Conservation (phyloP, 1,140 invertebrate species). For the Micrasema minimum region DNA sequence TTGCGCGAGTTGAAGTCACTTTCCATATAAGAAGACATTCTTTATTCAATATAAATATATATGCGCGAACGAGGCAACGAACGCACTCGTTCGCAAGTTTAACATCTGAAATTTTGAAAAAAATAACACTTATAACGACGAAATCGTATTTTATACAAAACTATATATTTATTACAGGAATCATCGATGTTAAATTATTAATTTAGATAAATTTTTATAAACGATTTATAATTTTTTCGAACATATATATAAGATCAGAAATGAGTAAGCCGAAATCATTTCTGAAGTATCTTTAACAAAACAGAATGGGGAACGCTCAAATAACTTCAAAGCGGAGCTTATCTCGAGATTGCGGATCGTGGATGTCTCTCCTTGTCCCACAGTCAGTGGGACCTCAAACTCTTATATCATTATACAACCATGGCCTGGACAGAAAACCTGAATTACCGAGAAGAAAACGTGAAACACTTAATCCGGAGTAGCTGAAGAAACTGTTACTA, state of each 20-base stretch:
- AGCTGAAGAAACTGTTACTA: conserved; percentile 18
- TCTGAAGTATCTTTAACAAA: conserved; percentile 35
- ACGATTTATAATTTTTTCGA: conserved; percentile 37
- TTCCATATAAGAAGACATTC: conserved; percentile 44
- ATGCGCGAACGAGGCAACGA: conserved; percentile 47
- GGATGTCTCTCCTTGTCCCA: conserved; percentile 1
- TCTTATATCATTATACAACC: conserved; percentile 23
- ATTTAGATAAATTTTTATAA: conserved; percentile 49
- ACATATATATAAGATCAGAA: conserved; percentile 39
- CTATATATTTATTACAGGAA: conserved; percentile 55
- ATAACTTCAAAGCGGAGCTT: conserved; percentile 40
- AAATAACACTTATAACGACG: conserved; percentile 54
- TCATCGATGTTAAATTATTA: conserved; percentile 53
- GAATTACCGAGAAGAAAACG: conserved; percentile 15
- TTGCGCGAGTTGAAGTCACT: conserved; percentile 37
- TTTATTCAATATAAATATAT: conserved; percentile 52
- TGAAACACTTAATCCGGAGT: conserved; percentile 23
- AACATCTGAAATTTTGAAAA: conserved; percentile 55
- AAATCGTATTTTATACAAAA: conserved; percentile 55
- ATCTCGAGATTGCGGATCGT: conserved; percentile 13
- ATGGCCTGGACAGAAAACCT: neutral
- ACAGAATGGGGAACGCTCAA: conserved; percentile 12
- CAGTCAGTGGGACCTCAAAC: neutral
- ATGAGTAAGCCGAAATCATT: conserved; percentile 46
- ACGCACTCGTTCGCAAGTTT: conserved; percentile 40